Evolutionary conservation across 2,888 invertebrate genomes (phyloP).

Genomic region (Lasioglossum marginatum): DNA sequence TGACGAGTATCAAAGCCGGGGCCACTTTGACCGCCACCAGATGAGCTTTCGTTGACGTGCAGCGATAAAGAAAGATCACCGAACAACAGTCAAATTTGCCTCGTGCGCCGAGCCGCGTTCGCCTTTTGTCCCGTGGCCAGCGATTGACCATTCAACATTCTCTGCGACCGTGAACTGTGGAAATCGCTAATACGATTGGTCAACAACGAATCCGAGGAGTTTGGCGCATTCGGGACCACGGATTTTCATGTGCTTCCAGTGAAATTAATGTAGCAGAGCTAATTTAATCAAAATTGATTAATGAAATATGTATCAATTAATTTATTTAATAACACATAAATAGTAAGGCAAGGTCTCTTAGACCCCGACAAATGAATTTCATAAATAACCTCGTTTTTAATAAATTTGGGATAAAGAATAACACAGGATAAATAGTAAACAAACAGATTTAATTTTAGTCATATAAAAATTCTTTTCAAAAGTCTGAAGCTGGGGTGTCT

Average conservation of each 20-base stretch:
- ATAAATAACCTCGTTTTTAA: no score
- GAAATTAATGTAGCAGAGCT: neutral
- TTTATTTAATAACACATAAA: no score
- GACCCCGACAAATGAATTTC: no score
- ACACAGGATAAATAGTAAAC: no score
- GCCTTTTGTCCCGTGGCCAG: neutral
- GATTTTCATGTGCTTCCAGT: neutral
- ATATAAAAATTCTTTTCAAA: no score
- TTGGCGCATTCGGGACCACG: neutral
- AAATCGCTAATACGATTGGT: neutral
- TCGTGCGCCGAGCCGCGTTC: neutral
- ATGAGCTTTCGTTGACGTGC: constrained; percentile 38
- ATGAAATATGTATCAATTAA: no score
- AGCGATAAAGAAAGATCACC: neutral
- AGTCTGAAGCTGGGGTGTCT: no score
- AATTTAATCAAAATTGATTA: neutral
- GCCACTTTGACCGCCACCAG: constrained; percentile 31
- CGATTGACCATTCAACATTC: neutral
- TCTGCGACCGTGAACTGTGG: neutral
- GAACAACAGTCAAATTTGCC: neutral
- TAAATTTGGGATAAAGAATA: no score
- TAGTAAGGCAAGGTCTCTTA: no score
- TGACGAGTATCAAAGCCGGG: constrained; percentile 29
- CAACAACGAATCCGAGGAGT: neutral
- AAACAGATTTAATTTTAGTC: no score